Percentiles rank a stretch among this genome's conserved stretches.
Evolutionary conservation across 2,113 vertebrate genomes (phyloP).

Genomic region (Halichoerus grypus): DNA sequence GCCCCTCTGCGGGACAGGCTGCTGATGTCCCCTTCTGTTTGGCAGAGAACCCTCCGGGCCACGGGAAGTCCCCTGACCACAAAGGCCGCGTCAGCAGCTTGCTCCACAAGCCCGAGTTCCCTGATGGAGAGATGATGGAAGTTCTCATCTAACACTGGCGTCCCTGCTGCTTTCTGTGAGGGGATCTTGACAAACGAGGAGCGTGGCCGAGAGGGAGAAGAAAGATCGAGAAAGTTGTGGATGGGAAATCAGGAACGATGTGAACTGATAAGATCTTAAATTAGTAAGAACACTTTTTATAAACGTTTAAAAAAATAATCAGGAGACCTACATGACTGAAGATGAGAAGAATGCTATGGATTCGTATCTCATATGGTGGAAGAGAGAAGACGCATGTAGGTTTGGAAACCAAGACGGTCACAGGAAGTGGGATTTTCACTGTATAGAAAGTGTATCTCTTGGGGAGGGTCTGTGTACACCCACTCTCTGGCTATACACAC

Average conservation of each 20-base stretch:
- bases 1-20: background rate
- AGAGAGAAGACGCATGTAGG: background rate
- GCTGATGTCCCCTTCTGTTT: slow-evolving; percentile 23
- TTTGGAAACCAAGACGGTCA: slow-evolving; percentile 63
- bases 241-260: slow-evolving; percentile 19
- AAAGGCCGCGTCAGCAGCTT: slow-evolving; percentile 86
- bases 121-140: slow-evolving; percentile 90
- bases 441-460: slow-evolving; percentile 57
- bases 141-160: slow-evolving; percentile 87
- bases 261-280: slow-evolving; percentile 49
- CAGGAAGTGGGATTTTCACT: slow-evolving; percentile 67
- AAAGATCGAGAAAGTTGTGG: slow-evolving; percentile 64
- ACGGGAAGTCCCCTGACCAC: slow-evolving; percentile 84
- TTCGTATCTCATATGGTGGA: slow-evolving; percentile 9
- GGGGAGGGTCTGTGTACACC: slow-evolving; percentile 3
- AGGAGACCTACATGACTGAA: slow-evolving; percentile 56
- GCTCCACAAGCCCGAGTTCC: slow-evolving; percentile 88
- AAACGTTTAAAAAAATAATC: slow-evolving; percentile 15
- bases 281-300: slow-evolving; percentile 2
- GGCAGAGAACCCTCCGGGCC: slow-evolving; percentile 86
- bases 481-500: slow-evolving; percentile 63
- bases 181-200: background rate
- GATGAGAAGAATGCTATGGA: background rate
- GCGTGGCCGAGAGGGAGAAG: slow-evolving; percentile 44
- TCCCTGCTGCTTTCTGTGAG: background rate